Evolutionary conservation across 2,113 vertebrate genomes (phyloP).

Genomic region (Larimichthys polyactis): DNA sequence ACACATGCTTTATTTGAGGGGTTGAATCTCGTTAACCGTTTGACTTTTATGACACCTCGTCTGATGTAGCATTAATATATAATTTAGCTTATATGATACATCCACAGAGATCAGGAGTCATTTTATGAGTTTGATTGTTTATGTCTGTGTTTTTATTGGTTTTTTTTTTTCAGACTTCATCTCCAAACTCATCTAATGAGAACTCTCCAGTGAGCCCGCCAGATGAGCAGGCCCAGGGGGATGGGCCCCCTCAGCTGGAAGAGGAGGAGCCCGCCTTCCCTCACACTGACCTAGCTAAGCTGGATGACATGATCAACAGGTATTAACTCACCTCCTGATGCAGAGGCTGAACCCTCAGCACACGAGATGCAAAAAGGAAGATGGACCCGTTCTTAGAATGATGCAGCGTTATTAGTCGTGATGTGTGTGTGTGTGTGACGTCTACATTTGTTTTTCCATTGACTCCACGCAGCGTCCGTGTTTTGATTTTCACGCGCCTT

Average conservation of each 20-base stretch:
- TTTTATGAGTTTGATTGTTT: background rate
- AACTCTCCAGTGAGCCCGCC: conserved; percentile 98
- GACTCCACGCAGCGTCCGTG: background rate
- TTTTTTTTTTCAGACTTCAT: conserved; percentile 87
- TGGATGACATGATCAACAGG: conserved; percentile 99
- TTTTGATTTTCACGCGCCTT: background rate
- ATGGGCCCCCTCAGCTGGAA: conserved; percentile 93
- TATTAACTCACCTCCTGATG: conserved; percentile 30
- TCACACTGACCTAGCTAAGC: conserved; percentile 98
- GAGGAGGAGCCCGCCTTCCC: conserved; percentile 99
- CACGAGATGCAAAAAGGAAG: background rate
- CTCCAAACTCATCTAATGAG: conserved; percentile 99
- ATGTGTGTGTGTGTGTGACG: too few species aligned
- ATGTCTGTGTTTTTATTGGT: background rate
- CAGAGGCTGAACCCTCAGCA: background rate
- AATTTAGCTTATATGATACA: background rate
- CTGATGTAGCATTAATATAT: background rate
- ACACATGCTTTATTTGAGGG: background rate
- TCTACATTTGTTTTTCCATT: background rate
- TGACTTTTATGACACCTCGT: background rate
- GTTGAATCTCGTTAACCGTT: background rate
- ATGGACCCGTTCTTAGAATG: background rate
- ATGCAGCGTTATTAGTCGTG: background rate
- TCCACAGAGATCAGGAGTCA: background rate
- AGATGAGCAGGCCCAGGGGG: conserved; percentile 93